A percentile compares a stretch with the other conserved stretches of the same genome.
Evolutionary conservation across 2,113 vertebrate species (phyloP).

Genomic region (Dromiciops gliroides): DNA sequence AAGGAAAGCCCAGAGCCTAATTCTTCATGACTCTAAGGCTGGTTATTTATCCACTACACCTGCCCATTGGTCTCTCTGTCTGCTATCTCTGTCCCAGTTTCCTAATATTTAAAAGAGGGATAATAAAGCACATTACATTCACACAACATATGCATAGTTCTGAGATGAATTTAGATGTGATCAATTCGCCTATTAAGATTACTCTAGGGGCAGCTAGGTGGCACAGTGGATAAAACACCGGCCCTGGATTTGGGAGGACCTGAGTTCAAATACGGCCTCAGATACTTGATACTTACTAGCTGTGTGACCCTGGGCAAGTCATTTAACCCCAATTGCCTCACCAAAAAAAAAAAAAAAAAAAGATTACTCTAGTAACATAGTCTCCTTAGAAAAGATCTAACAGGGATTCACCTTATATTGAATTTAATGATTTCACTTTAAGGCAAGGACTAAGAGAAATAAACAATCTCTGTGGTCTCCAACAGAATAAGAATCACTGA

Average conservation of each 20-base stretch:
- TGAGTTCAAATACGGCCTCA: too few relatives aligned
- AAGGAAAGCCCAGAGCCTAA: not conserved
- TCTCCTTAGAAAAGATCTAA: not conserved
- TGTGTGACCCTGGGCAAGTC: too few relatives aligned
- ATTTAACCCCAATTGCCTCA: too few relatives aligned
- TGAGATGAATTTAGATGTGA: not conserved
- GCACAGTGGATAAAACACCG: too few relatives aligned
- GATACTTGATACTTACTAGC: too few relatives aligned
- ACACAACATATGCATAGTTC: not conserved
- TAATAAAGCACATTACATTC: not conserved
- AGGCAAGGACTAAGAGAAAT: not conserved
- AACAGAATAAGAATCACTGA: not conserved
- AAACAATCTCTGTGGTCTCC: not conserved
- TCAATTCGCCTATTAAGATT: not conserved
- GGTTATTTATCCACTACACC: not conserved
- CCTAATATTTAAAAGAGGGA: not conserved
- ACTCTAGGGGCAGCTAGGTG: too few relatives aligned
- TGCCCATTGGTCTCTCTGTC: not conserved
- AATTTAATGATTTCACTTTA: not conserved
- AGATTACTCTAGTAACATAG: not conserved
- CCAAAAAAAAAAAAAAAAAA: too few relatives aligned
- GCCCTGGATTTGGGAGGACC: too few relatives aligned
- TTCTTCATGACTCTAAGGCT: not conserved
- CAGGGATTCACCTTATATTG: conserved; percentile 7
- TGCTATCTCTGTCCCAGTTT: not conserved